Conservation (phyloP, 2,797 vertebrate genomes). For the Darevskia nairensis region DNA sequence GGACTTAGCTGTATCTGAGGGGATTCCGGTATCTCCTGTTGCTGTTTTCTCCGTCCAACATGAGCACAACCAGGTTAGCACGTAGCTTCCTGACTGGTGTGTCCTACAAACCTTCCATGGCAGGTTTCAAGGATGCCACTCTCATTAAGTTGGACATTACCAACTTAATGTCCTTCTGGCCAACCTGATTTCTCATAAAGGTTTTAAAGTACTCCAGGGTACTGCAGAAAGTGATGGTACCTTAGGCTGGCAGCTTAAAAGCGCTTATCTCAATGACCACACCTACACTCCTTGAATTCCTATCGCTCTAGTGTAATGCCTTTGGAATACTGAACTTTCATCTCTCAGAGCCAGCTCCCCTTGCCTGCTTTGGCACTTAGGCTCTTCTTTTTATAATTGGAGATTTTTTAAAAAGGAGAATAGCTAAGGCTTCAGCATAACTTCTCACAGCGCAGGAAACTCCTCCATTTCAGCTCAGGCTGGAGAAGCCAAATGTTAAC, state of each 20-base stretch:
- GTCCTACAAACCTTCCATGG: neutral
- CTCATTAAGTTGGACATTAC: too few species aligned
- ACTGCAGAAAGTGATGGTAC: neutral
- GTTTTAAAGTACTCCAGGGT: neutral
- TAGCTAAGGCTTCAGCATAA: slow-evolving; percentile 27
- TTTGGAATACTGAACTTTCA: neutral
- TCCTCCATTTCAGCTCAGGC: neutral
- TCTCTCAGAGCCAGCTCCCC: neutral
- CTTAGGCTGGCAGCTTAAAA: neutral
- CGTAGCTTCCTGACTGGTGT: neutral
- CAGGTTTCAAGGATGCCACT: slow-evolving; percentile 12
- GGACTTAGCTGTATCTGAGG: too few species aligned
- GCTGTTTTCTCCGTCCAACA: neutral
- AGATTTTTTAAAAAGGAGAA: slow-evolving; percentile 1
- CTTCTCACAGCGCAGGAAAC: slow-evolving; percentile 34
- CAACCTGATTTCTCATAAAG: neutral
- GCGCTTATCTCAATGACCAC: neutral
- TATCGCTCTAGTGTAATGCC: neutral
- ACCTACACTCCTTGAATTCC: slow-evolving; percentile 12
- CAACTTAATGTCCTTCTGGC: neutral
- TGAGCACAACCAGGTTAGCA: neutral
- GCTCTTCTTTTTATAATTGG: slow-evolving; percentile 48
- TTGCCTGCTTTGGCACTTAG: neutral
- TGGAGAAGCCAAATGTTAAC: slow-evolving; percentile 58
- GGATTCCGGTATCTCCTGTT: too few species aligned